Base-by-base conservation (phyloP, 1,140 invertebrate genomes). In the Heliconius nattereri region DNA sequence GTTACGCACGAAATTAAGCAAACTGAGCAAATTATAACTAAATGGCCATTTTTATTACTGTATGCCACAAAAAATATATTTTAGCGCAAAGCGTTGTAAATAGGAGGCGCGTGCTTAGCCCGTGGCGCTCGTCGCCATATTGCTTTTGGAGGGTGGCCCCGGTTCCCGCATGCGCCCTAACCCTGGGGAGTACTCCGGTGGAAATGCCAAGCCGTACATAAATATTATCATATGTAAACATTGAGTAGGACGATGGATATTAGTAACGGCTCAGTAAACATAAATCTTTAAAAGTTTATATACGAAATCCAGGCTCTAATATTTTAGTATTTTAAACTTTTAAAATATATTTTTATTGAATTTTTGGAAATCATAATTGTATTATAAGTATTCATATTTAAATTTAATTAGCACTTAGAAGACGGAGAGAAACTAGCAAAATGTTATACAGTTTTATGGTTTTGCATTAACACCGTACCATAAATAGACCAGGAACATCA, bases 71-170 rank as follows among this genome's bases (percentile, higher is more conserved):
- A 81, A 78, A 71, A 71, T 57, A 78, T 71, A 75, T 74, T 78
- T 78, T 52, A 71, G 80, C 80, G 80, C 49, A 78, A 84, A 83
- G 77, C 81, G 80, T 85, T 90, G 85, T 89, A 88, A 90, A 91
- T 89, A 89, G 35, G 85, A 83, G 84, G 86, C 90, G 92, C 91
- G 92, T 93, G 92, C 86, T 90, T 85, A 85, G 82, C 86, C 89
- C 85, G 85, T 92, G 92, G 91, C 91, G 91, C 81, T 76, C 85
- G 88, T 60, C 92, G 92, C 91, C 92, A 93, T 93, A 92, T 92
- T 93, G 90, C 85, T 88, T 88, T 77, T 76, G 79, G 84, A 83
- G 91, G 88, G 89, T 86, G 86, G 71, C 83, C 80, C 7, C 72
- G 79, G 81, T 86, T 85, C 75, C 86, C 91, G 91, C 92, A 92